phyloP scores from a whole-genome alignment of 2,888 invertebrate species.

The Amphipyra berbera region DNA sequence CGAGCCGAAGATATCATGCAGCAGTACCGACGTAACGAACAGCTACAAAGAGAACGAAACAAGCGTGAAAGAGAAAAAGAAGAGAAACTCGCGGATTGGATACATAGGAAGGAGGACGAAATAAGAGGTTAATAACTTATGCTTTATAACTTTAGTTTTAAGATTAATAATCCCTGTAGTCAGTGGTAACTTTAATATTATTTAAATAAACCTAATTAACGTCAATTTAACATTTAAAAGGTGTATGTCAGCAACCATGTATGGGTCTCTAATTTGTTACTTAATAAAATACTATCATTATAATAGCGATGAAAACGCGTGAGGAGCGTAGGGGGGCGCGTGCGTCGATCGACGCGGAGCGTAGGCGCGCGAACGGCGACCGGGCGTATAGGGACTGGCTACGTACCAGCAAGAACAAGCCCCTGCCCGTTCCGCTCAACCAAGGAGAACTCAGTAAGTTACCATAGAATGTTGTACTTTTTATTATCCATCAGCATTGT shows the following conservation, averaged over 20 bases:
- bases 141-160: background rate
- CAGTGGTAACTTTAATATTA: no score
- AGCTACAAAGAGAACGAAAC: constrained; percentile 76
- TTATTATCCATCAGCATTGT: background rate
- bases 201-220: no score
- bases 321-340: constrained; percentile 85
- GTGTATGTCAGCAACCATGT: no score
- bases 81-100: constrained; percentile 89
- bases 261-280: no score
- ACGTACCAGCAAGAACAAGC: constrained; percentile 90
- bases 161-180: background rate
- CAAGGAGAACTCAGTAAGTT: constrained; percentile 90
- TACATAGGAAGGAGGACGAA: constrained; percentile 89
- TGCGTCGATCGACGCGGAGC: constrained; percentile 86
- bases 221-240: no score
- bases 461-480: background rate
- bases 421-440: constrained; percentile 91
- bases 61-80: constrained; percentile 80
- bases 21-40: constrained; percentile 74
- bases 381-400: constrained; percentile 91
- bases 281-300: background rate
- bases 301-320: constrained; percentile 81
- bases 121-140: constrained; percentile 83
- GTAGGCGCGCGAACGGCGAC: constrained; percentile 86
- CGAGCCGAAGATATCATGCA: constrained; percentile 83